Conservation (phyloP, 1,140 invertebrate species). For the Pseudomyrmex gracilis region DNA sequence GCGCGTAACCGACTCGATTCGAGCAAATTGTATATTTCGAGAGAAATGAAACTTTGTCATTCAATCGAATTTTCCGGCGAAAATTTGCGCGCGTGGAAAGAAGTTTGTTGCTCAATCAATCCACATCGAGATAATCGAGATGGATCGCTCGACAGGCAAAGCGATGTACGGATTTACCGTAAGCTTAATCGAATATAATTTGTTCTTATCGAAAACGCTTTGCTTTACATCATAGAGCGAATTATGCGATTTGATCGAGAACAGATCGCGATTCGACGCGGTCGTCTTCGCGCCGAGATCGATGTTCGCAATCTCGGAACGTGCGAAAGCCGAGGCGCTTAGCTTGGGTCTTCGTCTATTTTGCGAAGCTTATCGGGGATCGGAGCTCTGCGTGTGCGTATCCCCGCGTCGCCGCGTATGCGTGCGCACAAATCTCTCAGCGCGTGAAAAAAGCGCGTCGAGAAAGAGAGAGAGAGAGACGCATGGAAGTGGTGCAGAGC, state of each 20-base stretch:
- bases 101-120: no score
- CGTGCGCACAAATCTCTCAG: no score
- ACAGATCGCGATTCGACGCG: background rate
- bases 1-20: background rate
- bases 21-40: background rate
- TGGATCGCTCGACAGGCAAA: background rate
- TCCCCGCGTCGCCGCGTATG: background rate
- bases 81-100: no score
- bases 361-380: background rate
- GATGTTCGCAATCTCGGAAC: background rate
- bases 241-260: background rate
- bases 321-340: conserved; percentile 5
- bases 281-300: background rate
- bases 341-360: background rate
- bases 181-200: background rate
- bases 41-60: conserved; percentile 1
- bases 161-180: background rate
- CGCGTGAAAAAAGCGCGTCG: background rate
- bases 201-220: background rate
- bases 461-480: conserved; percentile 17
- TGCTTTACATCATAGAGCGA: background rate
- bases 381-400: background rate
- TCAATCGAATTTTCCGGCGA: background rate
- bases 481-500: conserved; percentile 58
- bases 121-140: background rate